Percentiles rank a stretch among this genome's conserved stretches.
Evolutionary conservation across 2,113 vertebrate species (phyloP).

Genomic region (Tautogolabrus adspersus): DNA sequence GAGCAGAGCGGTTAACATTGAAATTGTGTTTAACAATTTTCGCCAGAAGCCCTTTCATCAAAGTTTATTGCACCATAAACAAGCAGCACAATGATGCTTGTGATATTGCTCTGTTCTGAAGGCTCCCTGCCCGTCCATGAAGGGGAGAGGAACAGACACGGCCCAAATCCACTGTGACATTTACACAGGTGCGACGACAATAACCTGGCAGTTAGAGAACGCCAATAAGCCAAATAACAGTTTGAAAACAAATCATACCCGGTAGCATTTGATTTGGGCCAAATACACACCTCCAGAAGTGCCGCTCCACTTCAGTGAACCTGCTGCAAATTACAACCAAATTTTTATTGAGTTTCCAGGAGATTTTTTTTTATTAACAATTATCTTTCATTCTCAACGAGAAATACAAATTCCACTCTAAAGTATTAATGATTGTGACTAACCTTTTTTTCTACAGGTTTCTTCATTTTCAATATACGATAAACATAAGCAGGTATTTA

Average conservation of each 20-base stretch:
- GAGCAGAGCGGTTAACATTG: constrained; percentile 49
- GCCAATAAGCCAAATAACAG: not conserved
- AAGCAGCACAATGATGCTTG: constrained; percentile 36
- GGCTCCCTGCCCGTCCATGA: constrained; percentile 28
- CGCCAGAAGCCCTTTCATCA: constrained; percentile 58
- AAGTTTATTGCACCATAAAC: constrained; percentile 65
- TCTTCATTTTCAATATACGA: constrained; percentile 19
- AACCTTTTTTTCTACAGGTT: constrained; percentile 35
- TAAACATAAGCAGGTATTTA: constrained; percentile 66
- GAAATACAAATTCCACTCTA: not conserved
- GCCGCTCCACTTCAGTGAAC: too few species aligned
- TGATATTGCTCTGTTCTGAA: constrained; percentile 33
- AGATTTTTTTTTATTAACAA: not conserved
- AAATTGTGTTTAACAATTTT: constrained; percentile 60
- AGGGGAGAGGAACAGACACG: not conserved
- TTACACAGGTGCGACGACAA: not conserved
- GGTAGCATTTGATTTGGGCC: not conserved
- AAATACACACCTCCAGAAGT: not conserved
- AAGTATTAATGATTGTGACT: constrained; percentile 1
- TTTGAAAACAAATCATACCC: not conserved
- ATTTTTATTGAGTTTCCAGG: constrained; percentile 4
- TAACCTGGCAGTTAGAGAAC: not conserved
- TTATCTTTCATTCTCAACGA: not conserved
- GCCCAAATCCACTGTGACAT: not conserved
- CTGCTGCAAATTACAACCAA: not conserved